Evolutionary conservation across 2,888 invertebrate genomes (phyloP).

Genomic region (Tenthredo scrophulariae): DNA sequence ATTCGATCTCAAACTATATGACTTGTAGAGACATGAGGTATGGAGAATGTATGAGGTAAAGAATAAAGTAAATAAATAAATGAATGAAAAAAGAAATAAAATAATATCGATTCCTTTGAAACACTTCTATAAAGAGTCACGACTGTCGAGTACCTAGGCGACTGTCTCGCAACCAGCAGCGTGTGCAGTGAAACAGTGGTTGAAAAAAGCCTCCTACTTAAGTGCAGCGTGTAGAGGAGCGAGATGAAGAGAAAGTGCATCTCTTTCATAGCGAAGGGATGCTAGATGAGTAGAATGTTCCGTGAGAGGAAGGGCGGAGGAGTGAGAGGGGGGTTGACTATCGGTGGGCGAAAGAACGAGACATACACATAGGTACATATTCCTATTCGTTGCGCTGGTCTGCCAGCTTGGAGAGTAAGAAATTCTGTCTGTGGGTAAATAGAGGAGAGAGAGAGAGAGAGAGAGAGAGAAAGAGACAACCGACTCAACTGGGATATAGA

Average conservation of each 20-base stretch:
- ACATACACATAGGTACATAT: conserved; percentile 20
- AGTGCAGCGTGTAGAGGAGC: conserved; percentile 32
- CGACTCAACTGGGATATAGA: conserved; percentile 20
- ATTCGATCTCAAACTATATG: neutral
- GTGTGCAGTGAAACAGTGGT: conserved; percentile 25
- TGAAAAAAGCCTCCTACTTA: conserved; percentile 28
- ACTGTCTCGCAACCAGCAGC: conserved; percentile 19
- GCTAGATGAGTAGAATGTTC: conserved; percentile 28
- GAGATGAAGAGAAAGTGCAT: conserved; percentile 44
- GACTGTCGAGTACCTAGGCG: conserved; percentile 16
- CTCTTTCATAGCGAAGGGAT: conserved; percentile 30
- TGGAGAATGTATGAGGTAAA: neutral
- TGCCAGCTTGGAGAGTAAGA: conserved; percentile 11
- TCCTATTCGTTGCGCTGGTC: neutral
- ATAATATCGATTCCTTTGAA: conserved; percentile 20
- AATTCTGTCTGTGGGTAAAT: conserved; percentile 41
- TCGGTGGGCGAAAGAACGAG: conserved; percentile 47
- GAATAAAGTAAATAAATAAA: neutral
- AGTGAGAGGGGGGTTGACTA: conserved; percentile 5
- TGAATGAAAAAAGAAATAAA: neutral
- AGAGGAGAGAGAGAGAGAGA: conserved; percentile 48
- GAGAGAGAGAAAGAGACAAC: conserved; percentile 56
- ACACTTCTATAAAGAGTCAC: conserved; percentile 10
- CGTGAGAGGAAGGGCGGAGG: conserved; percentile 34
- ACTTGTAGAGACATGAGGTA: neutral